Base-by-base conservation (phyloP, 1,140 invertebrate genomes). In the Pissodes strobi region DNA sequence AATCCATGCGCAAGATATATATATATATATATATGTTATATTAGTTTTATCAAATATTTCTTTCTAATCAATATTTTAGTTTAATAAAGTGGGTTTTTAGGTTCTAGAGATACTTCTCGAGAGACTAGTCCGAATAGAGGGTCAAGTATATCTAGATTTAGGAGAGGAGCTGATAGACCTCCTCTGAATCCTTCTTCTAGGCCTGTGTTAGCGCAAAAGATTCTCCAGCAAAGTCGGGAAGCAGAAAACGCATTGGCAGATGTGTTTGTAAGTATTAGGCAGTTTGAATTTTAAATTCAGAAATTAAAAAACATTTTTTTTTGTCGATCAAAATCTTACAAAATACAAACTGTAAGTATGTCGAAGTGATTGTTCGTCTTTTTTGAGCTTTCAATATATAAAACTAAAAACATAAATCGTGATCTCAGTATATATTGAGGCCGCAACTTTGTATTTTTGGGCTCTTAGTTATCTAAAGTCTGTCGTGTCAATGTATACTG, bases 161-260 rank as follows among this genome's bases (percentile, higher is more conserved):
- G 83, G 69, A 79, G 72, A 71, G 80, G 72, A 19, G 76, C 74
- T 2, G 84, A 86, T 30, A 82, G 79, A 34, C 83, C 83, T 18
- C 78, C 80, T 69, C 75, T 59, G 66, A 84, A 76, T 78, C 83
- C 73, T 15, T 75, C 75, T 38, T 81, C 74, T 59, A 83, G 82
- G 74, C 88, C 84, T 27, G 85, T 90, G 0, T 86, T 90, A 79
- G 88, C 91, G 0, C 89, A 95, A 63, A 87, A 90, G 52, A 88
- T 95, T 65, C 78, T 97, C 30, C 89, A 92, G 64, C 92, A 94
- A 71, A 93, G 90, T 39, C 82, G 90, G n/a, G 94, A 96, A 78
- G 92, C 93, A 0, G 94, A 97, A 79, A 87, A 85, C 52, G 87
- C 90, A 0, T 75, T 94, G 23, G 90, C 89, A 9, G 89, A 91